Evolutionary conservation across 2,113 vertebrate species (phyloP).

Genomic region (Salvelinus fontinalis): DNA sequence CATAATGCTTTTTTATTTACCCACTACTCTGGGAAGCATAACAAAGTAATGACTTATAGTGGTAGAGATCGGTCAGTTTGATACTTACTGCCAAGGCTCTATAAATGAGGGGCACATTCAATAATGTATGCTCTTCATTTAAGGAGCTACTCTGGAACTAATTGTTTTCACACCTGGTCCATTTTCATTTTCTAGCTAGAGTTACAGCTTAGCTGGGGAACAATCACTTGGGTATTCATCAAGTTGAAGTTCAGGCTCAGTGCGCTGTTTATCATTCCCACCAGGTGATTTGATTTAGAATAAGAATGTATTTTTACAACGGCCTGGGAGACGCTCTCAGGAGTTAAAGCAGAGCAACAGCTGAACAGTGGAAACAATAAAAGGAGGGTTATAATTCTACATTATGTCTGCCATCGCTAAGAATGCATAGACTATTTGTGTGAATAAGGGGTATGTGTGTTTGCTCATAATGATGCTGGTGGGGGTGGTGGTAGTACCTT

Average conservation of each 20-base stretch:
- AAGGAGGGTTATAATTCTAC: conserved; percentile 15
- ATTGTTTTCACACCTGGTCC: conserved; percentile 5
- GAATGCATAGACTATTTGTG: not conserved
- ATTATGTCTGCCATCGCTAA: not conserved
- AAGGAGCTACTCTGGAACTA: not conserved
- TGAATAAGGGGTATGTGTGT: not conserved
- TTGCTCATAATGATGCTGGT: not conserved
- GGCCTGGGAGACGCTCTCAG: not conserved
- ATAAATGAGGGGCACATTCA: conserved; percentile 7
- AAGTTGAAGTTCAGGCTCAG: not conserved
- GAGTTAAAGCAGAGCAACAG: not conserved
- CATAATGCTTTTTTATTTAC: not conserved
- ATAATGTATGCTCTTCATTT: conserved; percentile 9
- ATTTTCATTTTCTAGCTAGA: not conserved
- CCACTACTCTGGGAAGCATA: not conserved
- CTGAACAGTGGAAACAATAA: conserved; percentile 2
- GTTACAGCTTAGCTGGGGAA: not conserved
- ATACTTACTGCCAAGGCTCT: not conserved
- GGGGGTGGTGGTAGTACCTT: not conserved
- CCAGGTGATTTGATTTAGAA: conserved; percentile 14
- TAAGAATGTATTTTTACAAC: not conserved
- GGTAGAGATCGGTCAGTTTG: conserved; percentile 9
- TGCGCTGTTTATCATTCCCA: not conserved
- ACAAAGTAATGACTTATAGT: not conserved
- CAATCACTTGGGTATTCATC: conserved; percentile 5